phyloP scores from a whole-genome alignment of 2,113 vertebrate genomes.

The Stomatorhinus ivindoensis region DNA sequence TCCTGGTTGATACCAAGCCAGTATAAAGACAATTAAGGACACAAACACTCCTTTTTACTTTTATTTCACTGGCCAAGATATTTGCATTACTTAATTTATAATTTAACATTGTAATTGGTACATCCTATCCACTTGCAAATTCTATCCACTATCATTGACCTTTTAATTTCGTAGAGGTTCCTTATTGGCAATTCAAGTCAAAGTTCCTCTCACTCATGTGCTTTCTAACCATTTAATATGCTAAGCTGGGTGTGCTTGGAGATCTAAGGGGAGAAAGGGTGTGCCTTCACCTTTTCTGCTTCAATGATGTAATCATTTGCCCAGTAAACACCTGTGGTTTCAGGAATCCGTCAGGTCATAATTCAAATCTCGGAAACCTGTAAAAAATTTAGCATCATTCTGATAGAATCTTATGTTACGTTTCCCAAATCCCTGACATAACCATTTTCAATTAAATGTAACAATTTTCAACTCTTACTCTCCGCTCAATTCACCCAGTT shows the following conservation, averaged over 20 bases:
- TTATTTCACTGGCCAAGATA: not conserved
- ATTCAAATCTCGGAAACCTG: not conserved
- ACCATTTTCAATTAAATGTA: not conserved
- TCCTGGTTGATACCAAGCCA: too few species aligned
- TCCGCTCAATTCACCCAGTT: not conserved
- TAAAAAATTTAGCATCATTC: not conserved
- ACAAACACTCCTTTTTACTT: not conserved
- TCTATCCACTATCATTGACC: not conserved
- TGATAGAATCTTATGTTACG: not conserved
- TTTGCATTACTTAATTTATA: not conserved
- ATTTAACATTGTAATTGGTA: not conserved
- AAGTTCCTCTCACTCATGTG: not conserved
- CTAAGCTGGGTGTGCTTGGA: not conserved
- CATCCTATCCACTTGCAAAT: too few species aligned
- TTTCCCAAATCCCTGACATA: not conserved
- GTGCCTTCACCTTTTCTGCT: not conserved
- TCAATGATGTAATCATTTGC: not conserved
- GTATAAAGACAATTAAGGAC: slow-evolving; percentile 14
- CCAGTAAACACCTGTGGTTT: not conserved
- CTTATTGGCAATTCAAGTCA: not conserved
- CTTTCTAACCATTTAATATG: not conserved
- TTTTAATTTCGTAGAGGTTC: not conserved
- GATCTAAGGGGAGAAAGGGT: not conserved
- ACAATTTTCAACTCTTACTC: not conserved
- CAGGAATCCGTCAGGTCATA: not conserved